phyloP scores from a whole-genome alignment of 2,888 invertebrate species.

The Marronus borbonicus region DNA sequence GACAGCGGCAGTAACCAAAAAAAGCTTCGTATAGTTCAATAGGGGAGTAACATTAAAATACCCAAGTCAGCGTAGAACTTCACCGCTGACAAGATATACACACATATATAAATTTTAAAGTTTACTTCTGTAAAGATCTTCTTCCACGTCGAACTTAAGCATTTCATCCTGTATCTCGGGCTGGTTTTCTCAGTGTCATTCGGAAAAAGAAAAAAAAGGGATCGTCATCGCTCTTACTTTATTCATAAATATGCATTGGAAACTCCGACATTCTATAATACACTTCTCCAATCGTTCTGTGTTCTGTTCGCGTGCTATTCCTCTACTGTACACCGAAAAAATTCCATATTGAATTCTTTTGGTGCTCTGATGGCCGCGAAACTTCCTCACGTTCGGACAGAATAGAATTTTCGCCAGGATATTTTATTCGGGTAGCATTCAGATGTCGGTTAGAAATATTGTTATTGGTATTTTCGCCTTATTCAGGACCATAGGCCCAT shows the following conservation, averaged over 20 bases:
- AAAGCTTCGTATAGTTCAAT: constrained; percentile 29
- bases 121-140: constrained; percentile 14
- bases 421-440: constrained; percentile 59
- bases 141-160: neutral
- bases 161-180: neutral
- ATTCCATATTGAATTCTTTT: constrained; percentile 50
- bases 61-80: constrained; percentile 5
- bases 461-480: constrained; percentile 60
- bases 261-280: constrained; percentile 51
- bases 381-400: constrained; percentile 54
- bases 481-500: constrained; percentile 57
- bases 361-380: constrained; percentile 51
- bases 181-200: neutral
- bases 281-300: constrained; percentile 46
- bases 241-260: constrained; percentile 50
- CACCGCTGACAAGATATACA: constrained; percentile 7
- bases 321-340: constrained; percentile 26
- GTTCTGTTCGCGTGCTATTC: constrained; percentile 15
- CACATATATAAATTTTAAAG: constrained; percentile 35
- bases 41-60: constrained; percentile 40
- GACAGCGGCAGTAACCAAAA: neutral
- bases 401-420: constrained; percentile 55
- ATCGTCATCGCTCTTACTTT: constrained; percentile 45
- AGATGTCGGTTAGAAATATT: constrained; percentile 63
- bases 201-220: neutral